These are phyloP conservation scores for Promerops cafer DNA, from an alignment of 2,113 vertebrate genomes.

Conservation along the genomic window DNA sequence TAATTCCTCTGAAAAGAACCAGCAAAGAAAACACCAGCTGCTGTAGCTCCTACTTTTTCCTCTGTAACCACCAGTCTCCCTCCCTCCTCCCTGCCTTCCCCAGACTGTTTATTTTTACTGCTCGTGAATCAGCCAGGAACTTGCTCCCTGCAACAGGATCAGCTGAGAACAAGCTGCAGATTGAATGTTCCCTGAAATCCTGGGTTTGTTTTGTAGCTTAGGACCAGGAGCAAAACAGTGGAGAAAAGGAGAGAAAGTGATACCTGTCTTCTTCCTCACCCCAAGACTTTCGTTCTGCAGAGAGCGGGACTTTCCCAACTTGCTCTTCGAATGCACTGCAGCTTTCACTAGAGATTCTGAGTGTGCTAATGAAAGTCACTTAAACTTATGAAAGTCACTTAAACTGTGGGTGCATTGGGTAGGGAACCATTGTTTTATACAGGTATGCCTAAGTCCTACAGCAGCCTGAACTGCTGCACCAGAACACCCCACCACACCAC, in stretches of 20 bases:
- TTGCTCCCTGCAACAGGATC: slow-evolving; percentile 58
- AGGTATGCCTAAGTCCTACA: background rate
- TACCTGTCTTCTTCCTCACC: background rate
- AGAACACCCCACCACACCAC: background rate
- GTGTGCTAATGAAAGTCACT: background rate
- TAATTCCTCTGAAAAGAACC: slow-evolving; percentile 63
- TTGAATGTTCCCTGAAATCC: slow-evolving; percentile 42
- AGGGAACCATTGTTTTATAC: background rate
- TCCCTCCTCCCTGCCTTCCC: slow-evolving; percentile 40
- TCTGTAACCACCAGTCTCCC: slow-evolving; percentile 19
- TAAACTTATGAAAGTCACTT: background rate
- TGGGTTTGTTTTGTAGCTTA: slow-evolving; percentile 47
- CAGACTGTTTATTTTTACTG: slow-evolving; percentile 67
- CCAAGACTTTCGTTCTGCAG: background rate
- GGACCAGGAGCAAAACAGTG: slow-evolving; percentile 11
- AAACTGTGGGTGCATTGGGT: background rate
- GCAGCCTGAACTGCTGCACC: background rate
- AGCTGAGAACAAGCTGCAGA: slow-evolving; percentile 64
- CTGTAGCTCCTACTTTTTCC: slow-evolving; percentile 58
- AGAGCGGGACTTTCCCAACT: background rate
- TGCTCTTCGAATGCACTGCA: background rate
- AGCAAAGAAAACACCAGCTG: slow-evolving; percentile 68
- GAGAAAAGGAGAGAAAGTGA: slow-evolving; percentile 38
- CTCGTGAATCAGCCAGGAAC: slow-evolving; percentile 60
- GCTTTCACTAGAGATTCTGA: slow-evolving; percentile 2